Conservation (phyloP, 2,797 vertebrate genomes). For the Hippopotamyrus pictus region DNA sequence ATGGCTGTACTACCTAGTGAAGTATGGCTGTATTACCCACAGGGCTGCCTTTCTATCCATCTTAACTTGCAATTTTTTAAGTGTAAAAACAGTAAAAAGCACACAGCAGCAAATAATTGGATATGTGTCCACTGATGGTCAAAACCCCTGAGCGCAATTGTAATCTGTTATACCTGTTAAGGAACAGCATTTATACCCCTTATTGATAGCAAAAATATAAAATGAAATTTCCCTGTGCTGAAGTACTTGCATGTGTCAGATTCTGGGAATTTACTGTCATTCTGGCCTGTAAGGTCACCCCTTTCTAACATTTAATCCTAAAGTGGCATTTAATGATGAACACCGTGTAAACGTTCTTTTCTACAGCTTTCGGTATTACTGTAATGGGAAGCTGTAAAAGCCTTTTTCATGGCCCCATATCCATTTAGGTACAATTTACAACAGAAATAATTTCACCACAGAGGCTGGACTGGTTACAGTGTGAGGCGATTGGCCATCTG, state of each 20-base stretch:
- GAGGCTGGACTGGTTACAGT: neutral
- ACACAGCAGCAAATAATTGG: neutral
- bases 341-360: slow-evolving; percentile 2
- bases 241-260: neutral
- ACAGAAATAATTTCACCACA: slow-evolving; percentile 8
- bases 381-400: slow-evolving; percentile 13
- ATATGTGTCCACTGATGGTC: neutral
- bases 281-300: slow-evolving; percentile 7
- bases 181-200: neutral
- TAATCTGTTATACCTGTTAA: slow-evolving; percentile 3
- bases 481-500: neutral
- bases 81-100: neutral
- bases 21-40: neutral
- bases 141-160: neutral
- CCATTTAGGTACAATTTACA: slow-evolving; percentile 15
- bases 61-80: neutral
- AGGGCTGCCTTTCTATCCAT: neutral
- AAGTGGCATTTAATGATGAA: slow-evolving; percentile 20
- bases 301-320: slow-evolving; percentile 16
- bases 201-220: neutral
- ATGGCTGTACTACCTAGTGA: too few relatives aligned
- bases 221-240: neutral
- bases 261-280: slow-evolving; percentile 9
- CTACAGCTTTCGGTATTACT: neutral
- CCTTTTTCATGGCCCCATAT: slow-evolving; percentile 9